Percentiles rank a stretch among this genome's conserved stretches.
Evolutionary conservation across 2,797 vertebrate genomes (phyloP).

Genomic region (Enteromius argenteus): DNA sequence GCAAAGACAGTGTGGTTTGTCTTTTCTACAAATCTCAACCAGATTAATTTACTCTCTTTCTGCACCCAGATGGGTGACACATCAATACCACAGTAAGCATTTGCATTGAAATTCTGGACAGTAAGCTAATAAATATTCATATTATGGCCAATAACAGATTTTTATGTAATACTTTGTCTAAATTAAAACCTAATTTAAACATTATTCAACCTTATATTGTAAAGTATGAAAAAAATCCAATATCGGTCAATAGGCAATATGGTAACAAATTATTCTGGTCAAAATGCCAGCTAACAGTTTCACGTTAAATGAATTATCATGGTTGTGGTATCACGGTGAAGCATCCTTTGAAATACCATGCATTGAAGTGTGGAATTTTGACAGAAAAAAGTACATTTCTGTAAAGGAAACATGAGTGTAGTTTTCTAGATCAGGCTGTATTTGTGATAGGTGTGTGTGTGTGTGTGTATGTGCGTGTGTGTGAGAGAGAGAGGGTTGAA

Average conservation of each 20-base stretch:
- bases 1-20: background rate
- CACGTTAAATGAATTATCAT: background rate
- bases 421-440: constrained; percentile 3
- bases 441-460: constrained; percentile 15
- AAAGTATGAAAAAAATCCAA: background rate
- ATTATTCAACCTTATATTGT: background rate
- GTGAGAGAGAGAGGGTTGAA: constrained; percentile 28
- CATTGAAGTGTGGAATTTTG: background rate
- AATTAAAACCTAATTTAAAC: background rate
- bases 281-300: background rate
- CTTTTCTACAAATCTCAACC: constrained; percentile 1
- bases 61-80: background rate
- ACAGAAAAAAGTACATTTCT: background rate
- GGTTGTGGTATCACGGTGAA: background rate
- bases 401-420: background rate
- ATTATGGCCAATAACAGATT: background rate
- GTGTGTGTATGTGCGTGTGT: constrained; percentile 2
- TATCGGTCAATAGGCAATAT: background rate
- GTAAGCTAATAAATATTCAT: background rate
- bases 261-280: too few relatives aligned
- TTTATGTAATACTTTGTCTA: background rate
- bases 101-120: background rate
- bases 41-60: background rate
- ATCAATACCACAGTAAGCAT: background rate
- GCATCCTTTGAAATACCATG: background rate